phyloP scores from a whole-genome alignment of 2,113 vertebrate species.

The Piprites chloris region DNA sequence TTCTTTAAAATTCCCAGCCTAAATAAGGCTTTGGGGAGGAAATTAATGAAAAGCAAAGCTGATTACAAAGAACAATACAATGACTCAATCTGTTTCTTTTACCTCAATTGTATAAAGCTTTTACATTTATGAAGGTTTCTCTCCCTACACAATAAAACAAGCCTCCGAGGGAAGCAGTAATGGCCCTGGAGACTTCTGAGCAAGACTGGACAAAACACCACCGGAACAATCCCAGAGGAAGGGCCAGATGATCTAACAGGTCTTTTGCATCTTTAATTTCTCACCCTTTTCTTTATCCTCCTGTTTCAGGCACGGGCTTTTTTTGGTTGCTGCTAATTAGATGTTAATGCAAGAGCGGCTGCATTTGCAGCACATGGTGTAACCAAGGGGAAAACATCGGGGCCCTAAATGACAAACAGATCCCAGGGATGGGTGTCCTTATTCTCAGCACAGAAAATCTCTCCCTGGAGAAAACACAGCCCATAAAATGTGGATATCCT shows the following conservation, averaged over 20 bases:
- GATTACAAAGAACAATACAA: conserved; percentile 71
- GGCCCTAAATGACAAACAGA: background rate
- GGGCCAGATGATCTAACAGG: conserved; percentile 49
- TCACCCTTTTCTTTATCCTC: background rate
- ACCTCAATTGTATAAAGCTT: conserved; percentile 58
- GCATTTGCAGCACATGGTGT: background rate
- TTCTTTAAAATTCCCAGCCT: conserved; percentile 39
- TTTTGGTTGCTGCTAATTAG: conserved; percentile 22
- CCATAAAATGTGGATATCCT: background rate
- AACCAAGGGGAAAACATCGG: background rate
- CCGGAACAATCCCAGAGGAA: conserved; percentile 39
- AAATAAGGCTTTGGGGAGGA: conserved; percentile 52
- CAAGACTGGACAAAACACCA: conserved; percentile 48
- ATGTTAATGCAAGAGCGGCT: background rate
- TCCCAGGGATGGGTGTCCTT: background rate
- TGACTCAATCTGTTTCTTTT: conserved; percentile 63
- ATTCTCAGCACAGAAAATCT: background rate
- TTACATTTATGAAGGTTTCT: conserved; percentile 48
- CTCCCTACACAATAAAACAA: conserved; percentile 44
- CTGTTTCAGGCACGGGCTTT: background rate
- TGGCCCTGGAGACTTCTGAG: conserved; percentile 31
- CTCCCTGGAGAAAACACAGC: background rate
- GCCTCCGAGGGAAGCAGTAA: conserved; percentile 21
- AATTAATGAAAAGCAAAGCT: conserved; percentile 66
- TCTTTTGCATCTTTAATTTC: conserved; percentile 55